These are phyloP conservation scores for Ashinkailepas kermadecensis DNA, from an alignment of 2,888 invertebrate genomes.

Conservation along the genomic window DNA sequence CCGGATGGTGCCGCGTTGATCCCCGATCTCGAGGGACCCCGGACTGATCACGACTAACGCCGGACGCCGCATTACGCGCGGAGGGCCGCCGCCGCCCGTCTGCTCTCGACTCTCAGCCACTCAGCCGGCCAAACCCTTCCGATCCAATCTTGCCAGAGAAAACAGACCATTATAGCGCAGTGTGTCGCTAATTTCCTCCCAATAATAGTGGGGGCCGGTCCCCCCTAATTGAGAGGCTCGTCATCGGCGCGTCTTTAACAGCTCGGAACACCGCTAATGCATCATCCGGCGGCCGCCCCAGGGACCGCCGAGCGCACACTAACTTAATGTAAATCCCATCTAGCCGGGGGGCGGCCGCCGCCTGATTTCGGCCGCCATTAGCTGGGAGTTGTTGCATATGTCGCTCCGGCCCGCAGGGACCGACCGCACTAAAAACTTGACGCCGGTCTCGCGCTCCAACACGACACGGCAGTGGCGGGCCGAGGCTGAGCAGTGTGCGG, in stretches of 20 bases:
- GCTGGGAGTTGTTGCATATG: constrained; percentile 10
- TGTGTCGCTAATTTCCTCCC: constrained; percentile 8
- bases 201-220: neutral
- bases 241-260: constrained; percentile 17
- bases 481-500: no score
- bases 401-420: neutral
- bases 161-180: constrained; percentile 6
- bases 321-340: constrained; percentile 19
- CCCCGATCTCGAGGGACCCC: no score
- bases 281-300: neutral
- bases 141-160: constrained; percentile 2
- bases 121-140: neutral
- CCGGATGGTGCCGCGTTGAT: no score
- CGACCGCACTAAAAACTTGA: no score
- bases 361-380: constrained; percentile 10
- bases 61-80: no score
- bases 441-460: no score
- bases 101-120: neutral
- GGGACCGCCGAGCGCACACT: neutral
- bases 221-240: constrained; percentile 11
- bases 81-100: no score
- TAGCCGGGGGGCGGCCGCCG: neutral
- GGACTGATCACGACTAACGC: no score
- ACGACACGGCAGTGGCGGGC: no score
- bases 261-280: constrained; percentile 21